Evolutionary conservation across 2,888 invertebrate species (phyloP), one percentile per base, ranked within the genome.

Genomic region (Acrobasis repandana): DNA sequence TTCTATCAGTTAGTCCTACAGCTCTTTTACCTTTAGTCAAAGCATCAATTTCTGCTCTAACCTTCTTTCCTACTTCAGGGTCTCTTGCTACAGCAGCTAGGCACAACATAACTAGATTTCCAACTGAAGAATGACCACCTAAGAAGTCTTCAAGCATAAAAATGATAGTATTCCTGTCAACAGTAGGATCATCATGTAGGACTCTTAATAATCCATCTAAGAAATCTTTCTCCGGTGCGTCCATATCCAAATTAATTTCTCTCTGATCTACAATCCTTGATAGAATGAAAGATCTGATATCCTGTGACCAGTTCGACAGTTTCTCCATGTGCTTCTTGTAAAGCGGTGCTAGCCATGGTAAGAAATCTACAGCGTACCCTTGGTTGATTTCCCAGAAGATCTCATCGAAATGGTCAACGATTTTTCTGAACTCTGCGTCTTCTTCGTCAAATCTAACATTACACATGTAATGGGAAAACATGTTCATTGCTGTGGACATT

Each of bases 351-450:
- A 97, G 82, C 95, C 96, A 97, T 0, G 97, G 97, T 20, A 98
- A 76, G 74, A 97, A 97, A 74, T 98, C 98, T 0, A 97, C 94
- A 0, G 96, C 96, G 79, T 97, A 97, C 0, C 97, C 97, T 73
- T 97, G 96, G 81, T 97, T 98, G 66, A 98, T 97, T 77, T 97
- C 97, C 95, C 96, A 97, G 88, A 98, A 98, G 58, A 98, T 97
- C 71, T 96, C 95, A 73, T 97, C 97, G 79, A 97, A 97, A 62
- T 93, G 93, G 28, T 94, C 89, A 0, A 96, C 96, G 8, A 95
- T 93, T 61, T 92, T 90, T 56, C 93, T 88, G 86, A 97, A 97
- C 16, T 94, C 94, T 0, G 74, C 61, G 68, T 97, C 96, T 0
- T 67, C 75, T 14, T 94, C 93, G 48, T 94, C 94, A 73, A 97